Evolutionary conservation across 2,888 invertebrate species (phyloP).

Genomic region (Pardosa pseudoannulata): DNA sequence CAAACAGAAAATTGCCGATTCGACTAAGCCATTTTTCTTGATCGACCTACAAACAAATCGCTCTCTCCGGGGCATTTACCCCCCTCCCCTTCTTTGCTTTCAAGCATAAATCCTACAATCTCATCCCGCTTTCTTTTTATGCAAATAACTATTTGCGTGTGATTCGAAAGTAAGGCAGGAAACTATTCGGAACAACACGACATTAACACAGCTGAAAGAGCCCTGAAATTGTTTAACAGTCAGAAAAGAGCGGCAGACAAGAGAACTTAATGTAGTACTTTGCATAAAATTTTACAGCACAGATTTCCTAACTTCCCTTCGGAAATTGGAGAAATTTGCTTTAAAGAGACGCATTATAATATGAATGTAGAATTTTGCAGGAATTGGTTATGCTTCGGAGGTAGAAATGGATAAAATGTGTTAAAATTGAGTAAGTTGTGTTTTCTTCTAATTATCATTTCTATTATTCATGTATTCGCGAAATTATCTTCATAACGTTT

Average conservation of each 20-base stretch:
- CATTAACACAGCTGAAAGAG: conserved; percentile 32
- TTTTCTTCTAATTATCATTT: no score
- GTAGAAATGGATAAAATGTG: no score
- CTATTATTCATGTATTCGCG: no score
- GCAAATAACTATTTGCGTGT: conserved; percentile 35
- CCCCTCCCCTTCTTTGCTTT: no score
- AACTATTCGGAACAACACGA: background rate
- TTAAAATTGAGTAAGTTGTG: no score
- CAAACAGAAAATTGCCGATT: conserved; percentile 46
- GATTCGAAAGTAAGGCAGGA: background rate
- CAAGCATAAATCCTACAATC: conserved; percentile 9
- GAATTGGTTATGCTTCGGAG: no score
- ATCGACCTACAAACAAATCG: conserved; percentile 31
- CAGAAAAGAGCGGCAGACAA: background rate
- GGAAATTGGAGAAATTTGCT: no score
- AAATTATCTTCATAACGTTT: no score
- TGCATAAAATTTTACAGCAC: conserved; percentile 26
- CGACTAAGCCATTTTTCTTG: conserved; percentile 39
- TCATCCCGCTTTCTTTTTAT: conserved; percentile 36
- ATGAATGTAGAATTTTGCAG: no score
- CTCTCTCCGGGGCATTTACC: background rate
- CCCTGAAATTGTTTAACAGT: conserved; percentile 47
- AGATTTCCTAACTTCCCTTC: no score
- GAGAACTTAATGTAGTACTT: conserved; percentile 15
- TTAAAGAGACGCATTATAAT: no score